These are phyloP conservation scores for Cataglyphis rosenhaueri DNA, from an alignment of 2,888 invertebrate genomes.

Conservation along the genomic window DNA sequence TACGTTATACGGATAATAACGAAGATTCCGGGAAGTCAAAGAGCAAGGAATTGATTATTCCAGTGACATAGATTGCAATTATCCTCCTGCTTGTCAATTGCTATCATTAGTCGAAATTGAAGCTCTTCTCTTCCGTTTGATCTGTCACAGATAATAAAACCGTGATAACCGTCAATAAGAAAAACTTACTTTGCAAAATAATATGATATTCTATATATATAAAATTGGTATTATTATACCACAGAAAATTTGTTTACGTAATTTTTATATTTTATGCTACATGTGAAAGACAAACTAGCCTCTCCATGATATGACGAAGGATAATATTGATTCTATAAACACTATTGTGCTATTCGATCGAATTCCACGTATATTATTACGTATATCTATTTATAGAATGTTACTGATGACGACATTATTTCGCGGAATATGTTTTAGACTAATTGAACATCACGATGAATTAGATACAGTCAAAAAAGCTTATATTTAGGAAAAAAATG, in stretches of 20 bases:
- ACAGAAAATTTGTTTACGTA: background rate
- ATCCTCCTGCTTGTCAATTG: background rate
- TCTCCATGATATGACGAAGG: background rate
- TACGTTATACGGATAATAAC: background rate
- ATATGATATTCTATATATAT: background rate
- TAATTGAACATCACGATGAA: background rate
- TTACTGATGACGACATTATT: slow-evolving; percentile 20
- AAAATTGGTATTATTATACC: background rate
- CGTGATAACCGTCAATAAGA: background rate
- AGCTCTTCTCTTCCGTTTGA: background rate
- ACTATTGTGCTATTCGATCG: slow-evolving; percentile 8
- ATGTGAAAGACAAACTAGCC: background rate
- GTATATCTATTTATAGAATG: slow-evolving; percentile 30
- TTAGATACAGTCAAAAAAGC: background rate
- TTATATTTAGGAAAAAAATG: background rate
- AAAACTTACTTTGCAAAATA: background rate
- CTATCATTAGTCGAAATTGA: background rate
- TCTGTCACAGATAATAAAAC: background rate
- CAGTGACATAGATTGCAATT: background rate
- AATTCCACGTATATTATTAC: slow-evolving; percentile 8
- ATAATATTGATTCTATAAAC: slow-evolving; percentile 32
- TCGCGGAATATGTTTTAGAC: background rate
- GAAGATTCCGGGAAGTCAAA: slow-evolving; percentile 6
- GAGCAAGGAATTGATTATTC: slow-evolving; percentile 6
- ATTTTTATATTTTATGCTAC: background rate